These are phyloP conservation scores for Pyrocoelia pectoralis DNA, from an alignment of 2,888 invertebrate species.

Conservation along the genomic window DNA sequence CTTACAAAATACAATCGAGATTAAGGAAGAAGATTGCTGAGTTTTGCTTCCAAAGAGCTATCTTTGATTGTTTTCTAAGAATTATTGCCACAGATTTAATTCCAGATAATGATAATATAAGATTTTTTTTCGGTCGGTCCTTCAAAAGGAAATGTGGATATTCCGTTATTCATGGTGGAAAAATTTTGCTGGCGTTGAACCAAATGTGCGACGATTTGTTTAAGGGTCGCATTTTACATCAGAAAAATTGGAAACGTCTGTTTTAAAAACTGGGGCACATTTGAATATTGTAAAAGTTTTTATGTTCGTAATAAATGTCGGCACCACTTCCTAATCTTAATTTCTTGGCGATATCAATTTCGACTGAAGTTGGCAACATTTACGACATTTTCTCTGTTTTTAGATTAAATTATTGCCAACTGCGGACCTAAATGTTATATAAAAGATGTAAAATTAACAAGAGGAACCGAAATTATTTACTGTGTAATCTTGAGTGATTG, in stretches of 20 bases:
- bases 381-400: no score
- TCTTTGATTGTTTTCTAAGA: conserved; percentile 35
- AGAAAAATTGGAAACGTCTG: neutral
- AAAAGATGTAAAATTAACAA: no score
- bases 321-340: no score
- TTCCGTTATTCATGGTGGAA: no score
- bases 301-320: no score
- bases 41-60: conserved; percentile 30
- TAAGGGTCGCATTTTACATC: neutral
- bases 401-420: no score
- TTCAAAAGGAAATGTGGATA: neutral
- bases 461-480: no score
- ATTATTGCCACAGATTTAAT: conserved; percentile 30
- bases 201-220: neutral
- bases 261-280: neutral
- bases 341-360: no score
- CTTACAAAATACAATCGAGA: conserved; percentile 27
- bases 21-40: conserved; percentile 29
- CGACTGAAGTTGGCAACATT: no score
- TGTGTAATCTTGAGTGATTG: no score
- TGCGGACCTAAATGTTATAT: no score
- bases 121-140: conserved; percentile 1
- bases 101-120: conserved; percentile 22
- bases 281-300: neutral
- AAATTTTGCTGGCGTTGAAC: neutral